These are phyloP conservation scores for Epistrophe grossulariae DNA, from an alignment of 2,888 invertebrate genomes.

Conservation along the genomic window DNA sequence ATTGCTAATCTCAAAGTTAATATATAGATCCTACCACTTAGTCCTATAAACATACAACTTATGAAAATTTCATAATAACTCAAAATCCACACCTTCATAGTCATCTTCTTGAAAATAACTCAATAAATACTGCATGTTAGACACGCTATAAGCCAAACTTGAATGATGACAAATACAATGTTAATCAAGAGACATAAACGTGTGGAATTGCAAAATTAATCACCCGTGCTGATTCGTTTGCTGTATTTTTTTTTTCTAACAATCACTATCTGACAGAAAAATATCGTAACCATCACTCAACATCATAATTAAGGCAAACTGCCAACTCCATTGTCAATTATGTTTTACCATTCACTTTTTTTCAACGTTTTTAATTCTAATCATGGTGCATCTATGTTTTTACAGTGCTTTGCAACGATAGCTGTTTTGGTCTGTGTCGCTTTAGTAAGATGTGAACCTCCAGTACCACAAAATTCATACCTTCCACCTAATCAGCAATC, in stretches of 20 bases:
- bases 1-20: neutral
- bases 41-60: neutral
- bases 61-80: slow-evolving; percentile 19
- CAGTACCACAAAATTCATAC: slow-evolving; percentile 82
- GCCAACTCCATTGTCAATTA: slow-evolving; percentile 61
- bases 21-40: neutral
- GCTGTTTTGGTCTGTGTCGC: slow-evolving; percentile 82
- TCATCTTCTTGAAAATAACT: slow-evolving; percentile 7
- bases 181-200: slow-evolving; percentile 45
- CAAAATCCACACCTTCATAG: slow-evolving; percentile 16
- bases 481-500: slow-evolving; percentile 83
- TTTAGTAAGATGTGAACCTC: slow-evolving; percentile 82
- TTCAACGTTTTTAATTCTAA: slow-evolving; percentile 32
- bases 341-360: slow-evolving; percentile 53
- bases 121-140: slow-evolving; percentile 2
- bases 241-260: slow-evolving; percentile 13
- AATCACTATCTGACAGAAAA: slow-evolving; percentile 24
- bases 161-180: slow-evolving; percentile 46
- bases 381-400: slow-evolving; percentile 35
- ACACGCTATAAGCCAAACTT: slow-evolving; percentile 3
- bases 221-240: slow-evolving; percentile 26
- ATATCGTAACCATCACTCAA: slow-evolving; percentile 47
- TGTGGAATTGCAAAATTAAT: slow-evolving; percentile 46
- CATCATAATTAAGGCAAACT: slow-evolving; percentile 55
- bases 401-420: slow-evolving; percentile 82